Evolutionary conservation across 2,113 vertebrate genomes (phyloP).

Genomic region (zebrafish (Danio rerio)): GRCz12tu NC_133184.1:8831001-8831500

Average conservation of each 20-base stretch:
- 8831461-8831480: constrained; percentile 57
- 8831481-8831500: constrained; percentile 16
- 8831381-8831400: constrained; percentile 11
- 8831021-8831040: too few species aligned
- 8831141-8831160: neutral
- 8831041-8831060: too few species aligned
- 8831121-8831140: neutral
- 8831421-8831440: constrained; percentile 49
- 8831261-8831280: neutral
- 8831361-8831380: neutral
- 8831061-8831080: too few species aligned
- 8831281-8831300: constrained; percentile 15
- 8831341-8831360: constrained; percentile 34
- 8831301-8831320: neutral
- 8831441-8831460: constrained; percentile 66
- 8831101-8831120: too few species aligned
- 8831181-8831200: neutral
- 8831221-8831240: constrained; percentile 15
- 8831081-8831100: too few species aligned
- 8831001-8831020: too few species aligned
- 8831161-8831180: constrained; percentile 18
- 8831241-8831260: neutral
- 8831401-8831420: constrained; percentile 47
- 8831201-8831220: neutral
- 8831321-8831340: neutral